A percentile compares a stretch with the other conserved stretches of the same genome.
phyloP scores from a whole-genome alignment of 2,113 vertebrate species.

The Orycteropus afer region DNA sequence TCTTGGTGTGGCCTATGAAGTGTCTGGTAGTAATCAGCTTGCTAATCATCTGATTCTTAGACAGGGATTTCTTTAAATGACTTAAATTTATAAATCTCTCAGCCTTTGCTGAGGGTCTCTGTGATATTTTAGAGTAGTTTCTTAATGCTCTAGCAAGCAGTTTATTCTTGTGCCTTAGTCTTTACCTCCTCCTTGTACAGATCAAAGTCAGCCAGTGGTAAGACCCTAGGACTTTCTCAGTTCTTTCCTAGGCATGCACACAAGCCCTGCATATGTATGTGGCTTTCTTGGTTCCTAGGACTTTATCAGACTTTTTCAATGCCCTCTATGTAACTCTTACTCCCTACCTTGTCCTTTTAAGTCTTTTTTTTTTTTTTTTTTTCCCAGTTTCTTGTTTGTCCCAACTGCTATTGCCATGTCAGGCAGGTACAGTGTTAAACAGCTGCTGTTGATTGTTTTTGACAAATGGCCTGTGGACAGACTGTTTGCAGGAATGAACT shows the following conservation, averaged over 20 bases:
- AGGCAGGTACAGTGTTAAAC: background rate
- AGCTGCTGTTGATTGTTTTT: constrained; percentile 4
- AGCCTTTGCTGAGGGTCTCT: background rate
- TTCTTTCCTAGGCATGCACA: background rate
- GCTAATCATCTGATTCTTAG: background rate
- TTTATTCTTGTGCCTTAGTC: background rate
- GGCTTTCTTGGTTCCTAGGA: background rate
- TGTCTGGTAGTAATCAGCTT: background rate
- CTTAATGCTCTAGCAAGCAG: background rate
- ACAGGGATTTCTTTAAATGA: background rate
- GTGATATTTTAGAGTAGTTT: background rate
- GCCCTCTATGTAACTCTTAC: background rate
- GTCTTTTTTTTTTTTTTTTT: too few relatives aligned
- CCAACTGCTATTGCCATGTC: background rate
- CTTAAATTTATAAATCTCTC: background rate
- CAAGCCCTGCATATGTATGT: background rate
- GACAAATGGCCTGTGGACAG: background rate
- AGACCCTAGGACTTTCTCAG: background rate
- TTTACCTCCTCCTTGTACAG: background rate
- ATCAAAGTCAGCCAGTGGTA: background rate
- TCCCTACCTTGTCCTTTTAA: background rate
- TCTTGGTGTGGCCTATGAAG: background rate
- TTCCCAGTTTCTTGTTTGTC: background rate
- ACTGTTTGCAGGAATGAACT: background rate
- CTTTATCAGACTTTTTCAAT: background rate